Percentiles rank a stretch among this genome's conserved stretches.
Conservation (phyloP, 2,888 invertebrate species). For the Callinectes sapidus region DNA sequence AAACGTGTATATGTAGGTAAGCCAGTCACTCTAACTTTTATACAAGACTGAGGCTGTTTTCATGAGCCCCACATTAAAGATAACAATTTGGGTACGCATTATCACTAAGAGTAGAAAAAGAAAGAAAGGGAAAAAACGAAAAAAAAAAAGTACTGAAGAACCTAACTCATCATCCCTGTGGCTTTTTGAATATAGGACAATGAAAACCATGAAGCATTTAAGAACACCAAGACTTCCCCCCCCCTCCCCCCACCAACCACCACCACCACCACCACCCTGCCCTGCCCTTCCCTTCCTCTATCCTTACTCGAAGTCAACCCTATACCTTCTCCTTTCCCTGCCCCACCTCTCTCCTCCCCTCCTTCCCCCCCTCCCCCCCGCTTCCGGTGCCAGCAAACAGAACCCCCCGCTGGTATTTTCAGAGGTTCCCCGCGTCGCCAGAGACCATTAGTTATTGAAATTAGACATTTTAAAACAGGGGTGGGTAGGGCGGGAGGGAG, state of each 20-base stretch:
- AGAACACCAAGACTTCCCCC: too few species aligned
- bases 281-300: background rate
- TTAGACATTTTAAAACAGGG: slow-evolving; percentile 36
- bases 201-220: background rate
- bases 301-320: background rate
- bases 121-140: too few species aligned
- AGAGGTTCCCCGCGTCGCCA: slow-evolving; percentile 14
- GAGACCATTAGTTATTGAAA: slow-evolving; percentile 34
- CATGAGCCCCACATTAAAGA: too few species aligned
- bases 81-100: too few species aligned
- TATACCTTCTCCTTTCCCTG: background rate
- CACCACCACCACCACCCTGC: background rate
- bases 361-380: background rate
- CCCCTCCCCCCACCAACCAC: too few species aligned
- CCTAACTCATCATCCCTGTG: too few species aligned
- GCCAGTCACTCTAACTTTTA: too few species aligned
- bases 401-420: slow-evolving; percentile 6
- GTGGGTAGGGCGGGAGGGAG: background rate
- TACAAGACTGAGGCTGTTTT: too few species aligned
- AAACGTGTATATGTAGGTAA: too few species aligned
- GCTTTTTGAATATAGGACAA: too few species aligned
- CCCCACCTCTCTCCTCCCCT: background rate
- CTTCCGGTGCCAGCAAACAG: background rate
- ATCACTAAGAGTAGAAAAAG: too few species aligned
- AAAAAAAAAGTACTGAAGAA: too few species aligned